A percentile compares a stretch with the other conserved stretches of the same genome.
These are phyloP conservation scores for Etheostoma spectabile DNA, from an alignment of 2,113 vertebrate species.

Conservation along the genomic window DNA sequence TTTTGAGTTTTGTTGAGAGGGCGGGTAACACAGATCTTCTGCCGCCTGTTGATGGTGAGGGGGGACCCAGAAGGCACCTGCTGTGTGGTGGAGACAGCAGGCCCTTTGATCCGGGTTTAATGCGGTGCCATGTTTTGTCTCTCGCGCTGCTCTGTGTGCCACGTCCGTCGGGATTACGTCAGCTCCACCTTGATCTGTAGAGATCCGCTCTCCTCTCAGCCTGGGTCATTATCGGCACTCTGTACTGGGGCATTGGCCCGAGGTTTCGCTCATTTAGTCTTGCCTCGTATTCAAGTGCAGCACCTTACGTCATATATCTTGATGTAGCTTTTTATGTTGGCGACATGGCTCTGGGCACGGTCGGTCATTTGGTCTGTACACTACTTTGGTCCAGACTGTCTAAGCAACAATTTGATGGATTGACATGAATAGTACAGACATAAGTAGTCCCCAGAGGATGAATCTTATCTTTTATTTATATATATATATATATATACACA, in stretches of 20 bases:
- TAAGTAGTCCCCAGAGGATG: constrained; percentile 5
- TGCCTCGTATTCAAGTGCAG: constrained; percentile 28
- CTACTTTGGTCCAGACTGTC: background rate
- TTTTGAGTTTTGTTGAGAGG: constrained; percentile 64
- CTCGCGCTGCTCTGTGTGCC: constrained; percentile 57
- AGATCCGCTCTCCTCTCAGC: constrained; percentile 58
- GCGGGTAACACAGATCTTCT: constrained; percentile 37
- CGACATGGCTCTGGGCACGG: background rate
- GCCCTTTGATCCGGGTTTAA: constrained; percentile 81
- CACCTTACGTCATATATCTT: constrained; percentile 1
- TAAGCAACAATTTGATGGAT: background rate
- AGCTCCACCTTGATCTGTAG: constrained; percentile 68
- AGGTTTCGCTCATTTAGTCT: constrained; percentile 33
- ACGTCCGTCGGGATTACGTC: constrained; percentile 74
- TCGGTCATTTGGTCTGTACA: background rate
- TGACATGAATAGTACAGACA: background rate
- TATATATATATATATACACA: too few relatives aligned
- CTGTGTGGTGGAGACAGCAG: constrained; percentile 64
- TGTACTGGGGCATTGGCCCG: constrained; percentile 32
- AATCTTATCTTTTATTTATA: too few relatives aligned
- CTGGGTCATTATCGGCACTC: constrained; percentile 55
- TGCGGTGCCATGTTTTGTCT: constrained; percentile 71
- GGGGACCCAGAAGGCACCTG: constrained; percentile 63
- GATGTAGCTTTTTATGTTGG: constrained; percentile 17
- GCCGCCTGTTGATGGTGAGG: constrained; percentile 62